Conservation (phyloP, 2,888 invertebrate genomes). For the Eurytoma californica region DNA sequence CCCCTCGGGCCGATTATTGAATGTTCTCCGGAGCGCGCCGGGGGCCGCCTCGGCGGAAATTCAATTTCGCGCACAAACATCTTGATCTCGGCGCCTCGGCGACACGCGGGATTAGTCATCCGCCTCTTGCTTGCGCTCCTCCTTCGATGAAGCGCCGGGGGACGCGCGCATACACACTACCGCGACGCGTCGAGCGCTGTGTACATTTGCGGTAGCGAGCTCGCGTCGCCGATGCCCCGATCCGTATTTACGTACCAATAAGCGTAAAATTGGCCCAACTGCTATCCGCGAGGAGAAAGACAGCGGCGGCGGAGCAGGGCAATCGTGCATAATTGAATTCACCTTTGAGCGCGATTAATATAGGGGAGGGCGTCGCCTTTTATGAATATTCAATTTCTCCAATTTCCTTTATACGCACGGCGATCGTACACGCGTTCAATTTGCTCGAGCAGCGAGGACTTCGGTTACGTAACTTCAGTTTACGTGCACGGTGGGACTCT, state of each 20-base stretch:
- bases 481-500: constrained; percentile 1
- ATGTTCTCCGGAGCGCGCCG: constrained; percentile 41
- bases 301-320: constrained; percentile 61
- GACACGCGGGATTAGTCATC: constrained; percentile 41
- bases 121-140: constrained; percentile 1
- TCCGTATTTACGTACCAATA: constrained; percentile 72
- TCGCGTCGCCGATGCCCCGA: constrained; percentile 20
- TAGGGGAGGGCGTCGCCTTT: constrained; percentile 34
- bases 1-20: constrained; percentile 41
- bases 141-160: constrained; percentile 25
- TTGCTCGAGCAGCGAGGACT: constrained; percentile 57
- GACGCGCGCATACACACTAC: background rate
- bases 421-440: constrained; percentile 67
- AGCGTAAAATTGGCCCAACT: constrained; percentile 73
- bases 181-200: constrained; percentile 5
- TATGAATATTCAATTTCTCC: constrained; percentile 73
- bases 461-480: constrained; percentile 10
- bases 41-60: constrained; percentile 54
- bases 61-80: constrained; percentile 58
- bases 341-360: constrained; percentile 65
- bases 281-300: constrained; percentile 53
- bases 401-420: constrained; percentile 63
- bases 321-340: constrained; percentile 73
- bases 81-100: constrained; percentile 47
- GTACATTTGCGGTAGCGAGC: constrained; percentile 5